Evolutionary conservation across 2,113 vertebrate species (phyloP).

Genomic region (Potamarius usumacintae): DNA sequence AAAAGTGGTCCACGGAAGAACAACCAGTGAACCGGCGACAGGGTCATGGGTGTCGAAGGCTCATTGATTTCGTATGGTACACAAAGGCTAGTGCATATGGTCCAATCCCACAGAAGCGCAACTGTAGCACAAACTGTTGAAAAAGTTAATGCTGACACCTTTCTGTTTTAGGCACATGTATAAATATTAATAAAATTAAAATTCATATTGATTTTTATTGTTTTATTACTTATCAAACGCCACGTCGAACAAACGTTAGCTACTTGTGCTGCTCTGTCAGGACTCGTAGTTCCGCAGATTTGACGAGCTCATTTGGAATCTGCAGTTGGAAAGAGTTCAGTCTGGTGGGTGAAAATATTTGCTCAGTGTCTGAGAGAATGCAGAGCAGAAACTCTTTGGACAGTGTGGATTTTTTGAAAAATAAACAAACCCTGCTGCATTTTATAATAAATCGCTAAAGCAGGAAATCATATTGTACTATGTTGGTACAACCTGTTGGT

Average conservation of each 20-base stretch:
- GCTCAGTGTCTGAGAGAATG: neutral
- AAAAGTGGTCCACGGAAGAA: too few relatives aligned
- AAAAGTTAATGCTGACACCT: too few relatives aligned
- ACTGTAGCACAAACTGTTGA: too few relatives aligned
- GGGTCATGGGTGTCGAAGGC: too few relatives aligned
- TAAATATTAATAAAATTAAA: too few relatives aligned
- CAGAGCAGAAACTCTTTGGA: neutral
- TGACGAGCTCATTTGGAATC: neutral
- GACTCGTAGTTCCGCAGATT: neutral
- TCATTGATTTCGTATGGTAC: too few relatives aligned
- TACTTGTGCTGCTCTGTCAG: neutral
- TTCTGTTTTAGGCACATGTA: too few relatives aligned
- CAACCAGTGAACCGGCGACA: too few relatives aligned
- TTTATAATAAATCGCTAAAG: neutral
- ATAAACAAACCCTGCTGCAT: neutral
- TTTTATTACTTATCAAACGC: neutral
- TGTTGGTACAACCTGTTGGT: neutral
- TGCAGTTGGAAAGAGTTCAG: neutral
- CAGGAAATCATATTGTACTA: neutral
- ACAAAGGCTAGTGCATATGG: too few relatives aligned
- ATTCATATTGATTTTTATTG: too few relatives aligned
- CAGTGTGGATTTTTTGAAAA: neutral
- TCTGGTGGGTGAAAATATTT: neutral
- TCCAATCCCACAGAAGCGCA: too few relatives aligned
- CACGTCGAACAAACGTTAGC: neutral